Base-by-base conservation (phyloP, 2,797 vertebrate species). In the Oreochromis grahami region DNA sequence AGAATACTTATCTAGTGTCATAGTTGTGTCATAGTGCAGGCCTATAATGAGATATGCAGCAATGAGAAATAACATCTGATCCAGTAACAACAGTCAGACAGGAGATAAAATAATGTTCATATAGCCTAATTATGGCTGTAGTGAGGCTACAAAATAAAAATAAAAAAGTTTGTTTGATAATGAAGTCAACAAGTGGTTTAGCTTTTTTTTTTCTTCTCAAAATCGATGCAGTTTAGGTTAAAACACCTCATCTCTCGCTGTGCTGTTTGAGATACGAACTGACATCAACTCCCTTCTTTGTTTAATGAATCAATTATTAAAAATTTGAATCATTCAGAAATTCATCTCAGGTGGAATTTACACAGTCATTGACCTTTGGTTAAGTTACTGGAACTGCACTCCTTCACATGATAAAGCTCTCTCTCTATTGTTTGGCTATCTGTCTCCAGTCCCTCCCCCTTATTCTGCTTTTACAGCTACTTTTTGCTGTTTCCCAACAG, bases 321-420 rank as follows among this genome's bases (percentile, higher is more conserved):
- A 9, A 78, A 34, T n/a, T 48, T 3, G 6, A 74, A 8, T 15
- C 8, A 36, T 24, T 65, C 8, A 41, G 24, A 45, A 38, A 34
- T 76, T 65, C 8, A 60, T 36, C 10, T 60, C 38, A 45, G 53
- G 14, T 4, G 8, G 17, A 12, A 45, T 21, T 29, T 80, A 36
- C 8, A 50, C 24, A 48, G 19, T 38, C 32, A 11, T 24, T 41
- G 78, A 91, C 83, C 87, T 90, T 93, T 92, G 86, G 63, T 58
- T 83, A 43, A 70, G 24, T 38, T 76, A 76, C 15, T 32, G 15
- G 11, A 56, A 53, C 76, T 19, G 6, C 7, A 21, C 32, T 87
- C 43, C 78, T 79, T 50, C 11, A 76, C 21, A 26, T 77, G 43
- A 88, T 86, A 89, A 93, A 91, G 24, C 48, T n/a, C 19, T 72